Conservation (phyloP, 2,797 vertebrate genomes). For the Rhinogobio ventralis region DNA sequence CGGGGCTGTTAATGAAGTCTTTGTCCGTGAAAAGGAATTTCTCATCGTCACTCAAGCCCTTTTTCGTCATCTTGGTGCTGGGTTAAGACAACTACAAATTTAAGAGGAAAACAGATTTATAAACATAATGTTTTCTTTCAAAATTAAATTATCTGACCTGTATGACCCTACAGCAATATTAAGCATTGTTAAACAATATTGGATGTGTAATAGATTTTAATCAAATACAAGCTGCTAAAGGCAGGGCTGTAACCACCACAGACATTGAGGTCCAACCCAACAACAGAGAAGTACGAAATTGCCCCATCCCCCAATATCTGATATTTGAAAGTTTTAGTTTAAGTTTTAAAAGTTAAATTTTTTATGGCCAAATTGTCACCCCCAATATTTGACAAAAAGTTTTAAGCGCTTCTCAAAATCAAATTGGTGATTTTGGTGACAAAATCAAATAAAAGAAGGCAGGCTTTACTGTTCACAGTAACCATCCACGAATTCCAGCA, state of each 20-base stretch:
- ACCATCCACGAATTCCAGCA: neutral
- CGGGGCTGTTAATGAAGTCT: constrained; percentile 85
- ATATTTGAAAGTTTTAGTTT: neutral
- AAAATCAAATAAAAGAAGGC: neutral
- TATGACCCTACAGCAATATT: neutral
- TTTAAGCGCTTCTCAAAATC: neutral
- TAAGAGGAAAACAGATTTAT: neutral
- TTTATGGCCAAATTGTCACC: neutral
- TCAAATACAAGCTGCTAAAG: neutral
- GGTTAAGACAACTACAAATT: constrained; percentile 34
- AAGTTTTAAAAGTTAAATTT: neutral
- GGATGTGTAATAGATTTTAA: neutral
- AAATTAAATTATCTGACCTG: neutral
- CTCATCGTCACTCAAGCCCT: constrained; percentile 81
- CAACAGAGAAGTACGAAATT: neutral
- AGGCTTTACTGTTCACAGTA: neutral
- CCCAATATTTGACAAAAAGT: neutral
- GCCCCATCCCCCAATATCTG: neutral
- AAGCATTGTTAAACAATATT: neutral
- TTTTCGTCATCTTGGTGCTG: constrained; percentile 82
- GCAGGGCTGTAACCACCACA: neutral
- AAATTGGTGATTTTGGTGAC: neutral
- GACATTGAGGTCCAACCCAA: neutral
- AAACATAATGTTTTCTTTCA: neutral
- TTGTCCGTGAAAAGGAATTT: constrained; percentile 93